Base-by-base conservation (phyloP, 2,113 vertebrate genomes). In the Colistium nudipinnis region DNA sequence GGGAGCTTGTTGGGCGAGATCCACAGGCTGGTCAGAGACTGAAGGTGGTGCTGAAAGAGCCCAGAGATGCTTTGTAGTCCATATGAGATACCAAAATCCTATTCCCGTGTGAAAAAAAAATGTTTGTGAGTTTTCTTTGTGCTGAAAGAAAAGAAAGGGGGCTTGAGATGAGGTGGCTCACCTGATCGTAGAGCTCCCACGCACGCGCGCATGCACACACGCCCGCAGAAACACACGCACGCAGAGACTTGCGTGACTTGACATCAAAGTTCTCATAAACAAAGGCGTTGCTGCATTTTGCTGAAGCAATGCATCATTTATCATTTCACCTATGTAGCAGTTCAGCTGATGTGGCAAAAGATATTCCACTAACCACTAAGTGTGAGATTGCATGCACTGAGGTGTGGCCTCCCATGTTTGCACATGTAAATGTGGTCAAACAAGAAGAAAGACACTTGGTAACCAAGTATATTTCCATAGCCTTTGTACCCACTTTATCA, bases 1-100 rank as follows among this genome's bases (percentile, higher is more conserved):
- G 54, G 38, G 55, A 56, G 74, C 85, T 82, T 44, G 82, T 87
- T 84, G 78, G 82, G 62, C 75, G 70, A 82, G 70, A 63, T 49
- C 70, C 45, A 4, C 56, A 22, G 59, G 49, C 56, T 38, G 63
- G 39, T 61, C 71, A 48, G 39, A 56, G 51, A 30, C 45, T 24
- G 61, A 3, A 30, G 55, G 68, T 38, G 61, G 10, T 52, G 53
- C 62, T 43, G 54, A 39, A 62, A 48, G 41, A 72, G 24, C 70
- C 4, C 3, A 19, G 54, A 75, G 62, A 63, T 2, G 17, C 64
- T 77, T 74, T 79, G 60, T 65, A 48, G 61, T 77, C 49, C 27
- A 43, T 35, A 70, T 59, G 55, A 67, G 48, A 60, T n/a, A 60
- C 12, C 1, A 57, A 61, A 68, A 47, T 13, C 47, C 47, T 49